Conservation (phyloP, 2,888 invertebrate species). For the Drosophila macrospina region DNA sequence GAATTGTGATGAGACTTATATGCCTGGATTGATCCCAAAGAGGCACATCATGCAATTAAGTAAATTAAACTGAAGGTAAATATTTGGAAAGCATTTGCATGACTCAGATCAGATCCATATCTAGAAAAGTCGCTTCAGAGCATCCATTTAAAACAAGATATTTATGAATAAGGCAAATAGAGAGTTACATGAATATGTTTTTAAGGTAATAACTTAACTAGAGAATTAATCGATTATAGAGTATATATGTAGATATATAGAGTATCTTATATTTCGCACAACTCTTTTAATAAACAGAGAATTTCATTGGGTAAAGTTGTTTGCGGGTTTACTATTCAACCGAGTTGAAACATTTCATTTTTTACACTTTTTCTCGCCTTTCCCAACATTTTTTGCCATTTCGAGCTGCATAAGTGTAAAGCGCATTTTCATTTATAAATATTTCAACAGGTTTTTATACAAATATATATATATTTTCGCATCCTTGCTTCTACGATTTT, state of each 20-base stretch:
- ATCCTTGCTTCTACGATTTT: neutral
- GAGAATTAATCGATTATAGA: too few species aligned
- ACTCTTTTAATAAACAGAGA: neutral
- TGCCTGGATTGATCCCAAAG: conserved; percentile 56
- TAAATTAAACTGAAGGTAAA: conserved; percentile 52
- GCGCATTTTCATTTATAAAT: conserved; percentile 31
- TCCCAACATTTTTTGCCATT: neutral
- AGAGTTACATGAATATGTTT: too few species aligned
- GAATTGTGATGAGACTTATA: conserved; percentile 30
- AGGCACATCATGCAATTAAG: conserved; percentile 57
- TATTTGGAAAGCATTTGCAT: conserved; percentile 45
- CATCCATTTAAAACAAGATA: too few species aligned
- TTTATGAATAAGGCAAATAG: too few species aligned
- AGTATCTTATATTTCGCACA: neutral
- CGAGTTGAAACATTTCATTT: neutral
- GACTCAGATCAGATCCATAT: conserved; percentile 3
- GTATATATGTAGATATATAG: too few species aligned
- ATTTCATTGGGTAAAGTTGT: conserved; percentile 10
- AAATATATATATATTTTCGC: neutral
- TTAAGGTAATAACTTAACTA: too few species aligned
- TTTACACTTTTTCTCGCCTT: neutral
- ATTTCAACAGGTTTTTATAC: conserved; percentile 22
- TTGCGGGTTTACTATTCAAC: neutral
- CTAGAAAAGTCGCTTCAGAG: neutral
- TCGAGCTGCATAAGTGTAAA: conserved; percentile 11